Percentiles rank a stretch among this genome's conserved stretches.
Conservation (phyloP, 1,140 invertebrate species). For the Magallana ariakensis region DNA sequence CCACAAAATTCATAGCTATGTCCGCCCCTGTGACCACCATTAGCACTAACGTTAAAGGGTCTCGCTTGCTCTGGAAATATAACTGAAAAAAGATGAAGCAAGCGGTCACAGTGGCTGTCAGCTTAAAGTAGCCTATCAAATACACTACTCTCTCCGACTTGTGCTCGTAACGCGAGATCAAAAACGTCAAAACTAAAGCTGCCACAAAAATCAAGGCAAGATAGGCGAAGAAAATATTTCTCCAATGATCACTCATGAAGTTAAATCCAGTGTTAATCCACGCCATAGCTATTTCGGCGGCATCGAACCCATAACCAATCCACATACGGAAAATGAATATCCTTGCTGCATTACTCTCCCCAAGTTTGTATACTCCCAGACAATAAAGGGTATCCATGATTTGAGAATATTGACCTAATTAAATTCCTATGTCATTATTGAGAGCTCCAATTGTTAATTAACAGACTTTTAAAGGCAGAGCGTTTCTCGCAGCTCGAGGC, state of each 20-base stretch:
- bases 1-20: constrained; percentile 39
- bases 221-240: constrained; percentile 27
- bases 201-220: constrained; percentile 36
- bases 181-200: constrained; percentile 30
- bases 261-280: constrained; percentile 38
- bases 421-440: neutral
- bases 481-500: neutral
- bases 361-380: constrained; percentile 42
- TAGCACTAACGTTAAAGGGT: neutral
- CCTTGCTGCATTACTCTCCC: constrained; percentile 37
- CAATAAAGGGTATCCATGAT: constrained; percentile 38
- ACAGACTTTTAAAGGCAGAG: neutral
- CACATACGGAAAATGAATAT: constrained; percentile 47
- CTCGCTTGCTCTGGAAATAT: constrained; percentile 36
- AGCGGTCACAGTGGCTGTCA: constrained; percentile 29
- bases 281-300: constrained; percentile 20
- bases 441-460: too few species aligned
- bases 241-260: constrained; percentile 41
- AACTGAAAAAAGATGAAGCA: constrained; percentile 44
- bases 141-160: neutral
- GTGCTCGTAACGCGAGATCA: constrained; percentile 27
- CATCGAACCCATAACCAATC: constrained; percentile 47
- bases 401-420: neutral
- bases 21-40: constrained; percentile 37
- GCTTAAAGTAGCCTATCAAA: constrained; percentile 45